These are phyloP conservation scores for Lota lota DNA, from an alignment of 2,113 vertebrate species.

Conservation along the genomic window DNA sequence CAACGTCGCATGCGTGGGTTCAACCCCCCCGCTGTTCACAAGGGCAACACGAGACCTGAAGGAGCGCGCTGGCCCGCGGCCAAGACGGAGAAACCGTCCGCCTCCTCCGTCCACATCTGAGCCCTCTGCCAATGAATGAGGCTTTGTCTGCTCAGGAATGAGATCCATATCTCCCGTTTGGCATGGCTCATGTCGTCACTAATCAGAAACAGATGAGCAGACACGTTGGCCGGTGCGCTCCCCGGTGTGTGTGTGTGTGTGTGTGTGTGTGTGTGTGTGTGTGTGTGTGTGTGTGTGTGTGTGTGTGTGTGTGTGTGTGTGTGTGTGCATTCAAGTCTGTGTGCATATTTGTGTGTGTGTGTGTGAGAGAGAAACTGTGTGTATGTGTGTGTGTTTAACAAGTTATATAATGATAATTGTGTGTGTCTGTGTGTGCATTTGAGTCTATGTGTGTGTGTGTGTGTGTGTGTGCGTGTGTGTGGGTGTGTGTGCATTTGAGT, in stretches of 20 bases:
- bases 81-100: conserved; percentile 51
- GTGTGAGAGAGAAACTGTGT: background rate
- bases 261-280: conserved; percentile 3
- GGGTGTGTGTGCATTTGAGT: background rate
- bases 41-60: too few species aligned
- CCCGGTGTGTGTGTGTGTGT: conserved; percentile 17
- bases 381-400: background rate
- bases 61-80: conserved; percentile 1
- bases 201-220: conserved; percentile 74
- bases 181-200: conserved; percentile 65
- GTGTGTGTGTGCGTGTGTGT: conserved; percentile 11
- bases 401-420: background rate
- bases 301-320: too few species aligned
- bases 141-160: conserved; percentile 69
- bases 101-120: too few species aligned
- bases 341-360: conserved; percentile 28
- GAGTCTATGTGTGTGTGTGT: background rate
- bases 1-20: conserved; percentile 1
- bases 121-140: conserved; percentile 71
- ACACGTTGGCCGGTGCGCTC: conserved; percentile 41
- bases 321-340: background rate
- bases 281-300: background rate
- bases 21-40: background rate
- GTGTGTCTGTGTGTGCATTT: too few species aligned
- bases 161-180: conserved; percentile 74